Evolutionary conservation across 2,888 invertebrate genomes (phyloP).

Genomic region (Perizoma flavofasciatum): DNA sequence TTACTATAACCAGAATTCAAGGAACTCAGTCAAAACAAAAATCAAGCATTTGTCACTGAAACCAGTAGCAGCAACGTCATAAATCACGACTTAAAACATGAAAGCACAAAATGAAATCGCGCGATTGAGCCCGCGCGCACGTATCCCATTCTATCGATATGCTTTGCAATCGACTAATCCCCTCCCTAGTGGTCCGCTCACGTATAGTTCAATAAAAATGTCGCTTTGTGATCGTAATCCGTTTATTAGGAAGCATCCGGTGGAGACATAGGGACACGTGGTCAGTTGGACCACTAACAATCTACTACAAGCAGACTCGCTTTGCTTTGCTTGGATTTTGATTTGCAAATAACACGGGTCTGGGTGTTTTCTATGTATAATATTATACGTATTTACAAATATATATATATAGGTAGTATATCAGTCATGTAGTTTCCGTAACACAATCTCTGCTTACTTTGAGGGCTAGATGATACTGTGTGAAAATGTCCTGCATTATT

Average conservation of each 20-base stretch:
- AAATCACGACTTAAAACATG: constrained; percentile 15
- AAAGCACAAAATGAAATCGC: constrained; percentile 20
- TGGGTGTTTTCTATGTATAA: too few species aligned
- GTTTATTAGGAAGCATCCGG: constrained; percentile 21
- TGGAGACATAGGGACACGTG: constrained; percentile 15
- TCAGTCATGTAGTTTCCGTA: too few species aligned
- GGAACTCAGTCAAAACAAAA: not conserved
- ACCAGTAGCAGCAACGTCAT: constrained; percentile 1
- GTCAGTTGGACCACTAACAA: not conserved
- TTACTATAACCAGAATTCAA: too few species aligned
- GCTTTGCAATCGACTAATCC: constrained; percentile 32
- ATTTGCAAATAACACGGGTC: too few species aligned
- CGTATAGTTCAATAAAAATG: constrained; percentile 31
- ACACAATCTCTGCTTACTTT: too few species aligned
- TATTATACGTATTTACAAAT: too few species aligned
- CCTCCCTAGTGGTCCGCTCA: constrained; percentile 36
- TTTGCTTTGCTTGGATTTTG: too few species aligned
- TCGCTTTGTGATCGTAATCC: constrained; percentile 24
- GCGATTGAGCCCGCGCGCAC: constrained; percentile 17
- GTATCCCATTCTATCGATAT: constrained; percentile 25
- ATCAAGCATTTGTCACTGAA: not conserved
- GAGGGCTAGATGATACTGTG: too few species aligned
- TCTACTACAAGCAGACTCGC: not conserved
- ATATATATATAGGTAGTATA: too few species aligned
- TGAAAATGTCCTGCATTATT: too few species aligned